phyloP scores from a whole-genome alignment of 2,888 invertebrate species.

The Cartodere bifasciata region DNA sequence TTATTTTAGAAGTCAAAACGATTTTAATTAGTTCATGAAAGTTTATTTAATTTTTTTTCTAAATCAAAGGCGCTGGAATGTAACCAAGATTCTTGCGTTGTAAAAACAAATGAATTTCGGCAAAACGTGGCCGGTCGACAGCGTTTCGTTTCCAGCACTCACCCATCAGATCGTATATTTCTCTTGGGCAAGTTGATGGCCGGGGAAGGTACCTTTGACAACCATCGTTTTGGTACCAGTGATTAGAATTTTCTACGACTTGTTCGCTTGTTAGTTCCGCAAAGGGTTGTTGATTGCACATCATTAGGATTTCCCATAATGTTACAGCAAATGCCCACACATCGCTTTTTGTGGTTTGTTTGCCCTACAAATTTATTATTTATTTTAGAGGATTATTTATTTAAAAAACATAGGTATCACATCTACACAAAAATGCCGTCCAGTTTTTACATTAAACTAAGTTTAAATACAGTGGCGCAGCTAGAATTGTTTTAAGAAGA shows the following conservation, averaged over 20 bases:
- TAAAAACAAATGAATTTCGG: slow-evolving; percentile 78
- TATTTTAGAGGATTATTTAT: too few species aligned
- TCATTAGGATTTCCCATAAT: slow-evolving; percentile 77
- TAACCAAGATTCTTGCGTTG: slow-evolving; percentile 55
- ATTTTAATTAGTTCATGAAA: slow-evolving; percentile 6
- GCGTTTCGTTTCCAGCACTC: slow-evolving; percentile 84
- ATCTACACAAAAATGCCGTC: too few species aligned
- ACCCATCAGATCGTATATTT: slow-evolving; percentile 83
- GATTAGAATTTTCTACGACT: slow-evolving; percentile 48
- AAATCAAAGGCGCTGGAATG: slow-evolving; percentile 41
- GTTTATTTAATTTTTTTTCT: too few species aligned
- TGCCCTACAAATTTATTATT: slow-evolving; percentile 66
- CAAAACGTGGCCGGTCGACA: slow-evolving; percentile 69
- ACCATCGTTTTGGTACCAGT: slow-evolving; percentile 39
- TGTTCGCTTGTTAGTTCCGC: slow-evolving; percentile 73
- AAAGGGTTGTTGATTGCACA: slow-evolving; percentile 68
- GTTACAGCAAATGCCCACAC: slow-evolving; percentile 88
- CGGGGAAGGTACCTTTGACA: slow-evolving; percentile 45
- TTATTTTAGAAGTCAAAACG: neutral
- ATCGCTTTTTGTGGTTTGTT: slow-evolving; percentile 77
- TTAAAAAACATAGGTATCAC: too few species aligned
- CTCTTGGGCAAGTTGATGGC: slow-evolving; percentile 68
- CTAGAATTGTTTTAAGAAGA: too few species aligned
- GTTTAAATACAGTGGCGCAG: too few species aligned
- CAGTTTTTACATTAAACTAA: too few species aligned